Evolutionary conservation across 1,140 invertebrate genomes (phyloP).

Genomic region (Melanaphis sacchari): DNA sequence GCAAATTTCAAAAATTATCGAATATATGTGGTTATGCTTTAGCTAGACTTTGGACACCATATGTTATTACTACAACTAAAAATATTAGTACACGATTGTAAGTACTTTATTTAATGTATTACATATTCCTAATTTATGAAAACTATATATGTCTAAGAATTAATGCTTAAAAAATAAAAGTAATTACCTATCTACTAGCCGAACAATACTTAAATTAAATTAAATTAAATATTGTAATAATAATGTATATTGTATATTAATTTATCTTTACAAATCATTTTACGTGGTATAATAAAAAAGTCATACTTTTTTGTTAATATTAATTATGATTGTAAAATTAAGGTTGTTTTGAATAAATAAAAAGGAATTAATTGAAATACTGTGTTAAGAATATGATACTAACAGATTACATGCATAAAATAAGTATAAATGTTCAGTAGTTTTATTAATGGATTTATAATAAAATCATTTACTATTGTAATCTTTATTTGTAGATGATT

Average conservation of each 20-base stretch:
- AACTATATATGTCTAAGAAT: too few relatives aligned
- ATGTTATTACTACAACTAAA: conserved; percentile 7
- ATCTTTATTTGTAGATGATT: too few relatives aligned
- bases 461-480: too few relatives aligned
- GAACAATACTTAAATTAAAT: background rate
- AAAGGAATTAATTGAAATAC: background rate
- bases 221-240: background rate
- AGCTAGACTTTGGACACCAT: conserved; percentile 40
- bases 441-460: too few relatives aligned
- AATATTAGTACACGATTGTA: background rate
- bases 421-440: background rate
- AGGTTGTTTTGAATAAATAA: background rate
- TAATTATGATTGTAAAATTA: background rate
- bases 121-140: background rate
- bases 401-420: background rate
- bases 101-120: conserved; percentile 16
- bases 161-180: background rate
- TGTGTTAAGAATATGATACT: background rate
- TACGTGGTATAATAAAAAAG: background rate
- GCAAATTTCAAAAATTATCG: conserved; percentile 44
- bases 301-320: background rate
- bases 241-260: background rate
- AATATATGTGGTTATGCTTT: conserved; percentile 24
- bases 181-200: background rate
- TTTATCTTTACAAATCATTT: background rate